phyloP scores from a whole-genome alignment of 1,140 invertebrate genomes.

The Oncopodura yosiiana region DNA sequence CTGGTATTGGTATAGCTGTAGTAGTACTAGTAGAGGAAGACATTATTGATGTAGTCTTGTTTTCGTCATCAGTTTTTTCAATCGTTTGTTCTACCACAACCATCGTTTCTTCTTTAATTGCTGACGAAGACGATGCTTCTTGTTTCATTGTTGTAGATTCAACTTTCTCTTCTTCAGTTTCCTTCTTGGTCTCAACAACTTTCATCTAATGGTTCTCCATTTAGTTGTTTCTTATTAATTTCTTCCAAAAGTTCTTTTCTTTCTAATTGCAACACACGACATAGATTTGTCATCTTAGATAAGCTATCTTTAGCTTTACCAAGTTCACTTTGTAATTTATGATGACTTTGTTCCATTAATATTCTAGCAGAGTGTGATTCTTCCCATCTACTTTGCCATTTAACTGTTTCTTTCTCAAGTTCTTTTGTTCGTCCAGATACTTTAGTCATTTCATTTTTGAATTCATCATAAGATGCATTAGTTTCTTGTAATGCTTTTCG shows the following conservation, averaged over 20 bases:
- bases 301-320: slow-evolving; percentile 22
- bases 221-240: slow-evolving; percentile 6
- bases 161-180: neutral
- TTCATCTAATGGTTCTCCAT: too few species aligned
- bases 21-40: too few species aligned
- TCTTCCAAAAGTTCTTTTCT: slow-evolving; percentile 26
- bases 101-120: too few species aligned
- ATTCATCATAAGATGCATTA: slow-evolving; percentile 27
- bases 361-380: slow-evolving; percentile 19
- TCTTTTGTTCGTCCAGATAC: slow-evolving; percentile 29
- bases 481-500: slow-evolving; percentile 31
- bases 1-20: too few species aligned
- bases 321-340: slow-evolving; percentile 22
- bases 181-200: neutral
- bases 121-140: too few species aligned
- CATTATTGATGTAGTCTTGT: too few species aligned
- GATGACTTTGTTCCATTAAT: slow-evolving; percentile 25
- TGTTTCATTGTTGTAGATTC: too few species aligned
- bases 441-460: slow-evolving; percentile 31
- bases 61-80: too few species aligned
- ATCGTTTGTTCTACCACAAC: too few species aligned
- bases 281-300: slow-evolving; percentile 29
- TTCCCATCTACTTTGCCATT: slow-evolving; percentile 33
- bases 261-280: slow-evolving; percentile 28
- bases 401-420: slow-evolving; percentile 26